Conservation (phyloP, 2,888 invertebrate species). For the Tenodera sinensis region DNA sequence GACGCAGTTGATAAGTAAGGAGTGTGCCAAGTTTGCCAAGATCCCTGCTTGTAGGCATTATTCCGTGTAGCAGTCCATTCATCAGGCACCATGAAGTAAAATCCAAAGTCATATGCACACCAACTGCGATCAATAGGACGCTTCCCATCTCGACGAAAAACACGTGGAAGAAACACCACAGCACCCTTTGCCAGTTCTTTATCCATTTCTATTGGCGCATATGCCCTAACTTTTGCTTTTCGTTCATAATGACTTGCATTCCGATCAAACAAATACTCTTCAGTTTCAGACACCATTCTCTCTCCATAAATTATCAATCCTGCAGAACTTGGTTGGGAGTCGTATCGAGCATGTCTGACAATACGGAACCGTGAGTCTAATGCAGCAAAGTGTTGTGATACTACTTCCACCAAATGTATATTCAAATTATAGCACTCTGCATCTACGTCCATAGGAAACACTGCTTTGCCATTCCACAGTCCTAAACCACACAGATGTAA, state of each 20-base stretch:
- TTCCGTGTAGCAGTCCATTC: not conserved
- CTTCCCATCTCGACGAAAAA: not conserved
- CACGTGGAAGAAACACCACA: not conserved
- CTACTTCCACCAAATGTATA: not conserved
- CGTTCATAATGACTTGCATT: not conserved
- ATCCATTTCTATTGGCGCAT: not conserved
- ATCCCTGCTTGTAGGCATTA: not conserved
- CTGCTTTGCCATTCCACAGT: not conserved
- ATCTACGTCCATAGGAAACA: not conserved
- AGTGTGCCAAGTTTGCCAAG: not conserved
- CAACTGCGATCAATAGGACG: not conserved
- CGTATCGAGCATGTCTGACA: not conserved
- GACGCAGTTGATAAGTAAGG: not conserved
- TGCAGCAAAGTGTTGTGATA: not conserved
- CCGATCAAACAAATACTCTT: not conserved
- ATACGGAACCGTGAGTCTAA: not conserved
- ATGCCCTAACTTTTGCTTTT: not conserved
- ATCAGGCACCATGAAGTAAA: not conserved
- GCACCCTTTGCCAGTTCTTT: not conserved
- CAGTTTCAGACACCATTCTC: not conserved
- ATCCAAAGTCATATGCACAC: not conserved
- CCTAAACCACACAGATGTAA: not conserved
- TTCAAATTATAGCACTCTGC: not conserved
- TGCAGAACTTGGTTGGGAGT: not conserved
- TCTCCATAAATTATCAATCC: not conserved